Percentiles rank a stretch among this genome's conserved stretches.
phyloP scores from a whole-genome alignment of 2,113 vertebrate species.

The Anthoscopus minutus region DNA sequence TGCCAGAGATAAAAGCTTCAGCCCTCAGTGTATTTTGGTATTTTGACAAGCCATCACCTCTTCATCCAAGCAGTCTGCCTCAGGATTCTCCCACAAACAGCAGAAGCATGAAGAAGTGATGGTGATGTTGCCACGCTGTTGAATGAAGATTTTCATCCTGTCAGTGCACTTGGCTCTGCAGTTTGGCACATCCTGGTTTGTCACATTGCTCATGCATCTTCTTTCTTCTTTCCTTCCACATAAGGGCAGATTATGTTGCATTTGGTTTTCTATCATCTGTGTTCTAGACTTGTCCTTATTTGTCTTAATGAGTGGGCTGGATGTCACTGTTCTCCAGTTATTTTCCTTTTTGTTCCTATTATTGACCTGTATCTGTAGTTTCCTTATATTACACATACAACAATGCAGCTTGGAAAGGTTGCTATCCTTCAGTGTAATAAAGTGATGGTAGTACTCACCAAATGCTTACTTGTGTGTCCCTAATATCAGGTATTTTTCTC shows the following conservation, averaged over 20 bases:
- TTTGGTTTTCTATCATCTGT: not conserved
- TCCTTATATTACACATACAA: not conserved
- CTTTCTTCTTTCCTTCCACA: not conserved
- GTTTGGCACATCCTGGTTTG: not conserved
- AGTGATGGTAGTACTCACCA: not conserved
- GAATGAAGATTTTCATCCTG: not conserved
- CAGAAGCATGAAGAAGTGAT: not conserved
- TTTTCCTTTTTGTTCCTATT: not conserved
- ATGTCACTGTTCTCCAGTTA: not conserved
- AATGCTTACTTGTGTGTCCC: not conserved
- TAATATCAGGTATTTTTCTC: not conserved
- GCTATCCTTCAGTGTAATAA: not conserved
- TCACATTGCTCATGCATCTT: not conserved
- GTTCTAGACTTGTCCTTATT: not conserved
- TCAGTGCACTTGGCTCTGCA: not conserved
- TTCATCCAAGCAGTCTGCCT: not conserved
- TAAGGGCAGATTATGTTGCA: not conserved
- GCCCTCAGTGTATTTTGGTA: not conserved
- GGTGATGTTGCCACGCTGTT: not conserved
- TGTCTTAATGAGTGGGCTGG: not conserved
- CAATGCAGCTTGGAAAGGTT: not conserved
- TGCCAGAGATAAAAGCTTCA: not conserved
- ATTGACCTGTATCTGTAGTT: not conserved
- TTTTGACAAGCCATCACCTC: not conserved
- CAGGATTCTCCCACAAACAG: not conserved